Conservation (phyloP, 2,797 vertebrate species). For the Acipenser oxyrinchus region DNA sequence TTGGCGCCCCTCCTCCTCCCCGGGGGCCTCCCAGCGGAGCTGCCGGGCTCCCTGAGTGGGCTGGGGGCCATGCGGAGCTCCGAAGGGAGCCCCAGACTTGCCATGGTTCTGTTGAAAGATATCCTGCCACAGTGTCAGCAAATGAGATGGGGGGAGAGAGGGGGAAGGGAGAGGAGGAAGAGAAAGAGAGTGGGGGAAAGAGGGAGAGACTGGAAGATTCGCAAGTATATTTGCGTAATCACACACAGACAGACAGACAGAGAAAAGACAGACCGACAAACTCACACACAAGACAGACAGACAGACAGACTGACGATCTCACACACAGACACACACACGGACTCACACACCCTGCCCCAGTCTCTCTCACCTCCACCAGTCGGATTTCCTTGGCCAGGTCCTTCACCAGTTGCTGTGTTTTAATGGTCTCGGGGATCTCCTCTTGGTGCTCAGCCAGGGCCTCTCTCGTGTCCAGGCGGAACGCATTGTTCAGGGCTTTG, state of each 20-base stretch:
- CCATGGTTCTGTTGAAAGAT: constrained; percentile 86
- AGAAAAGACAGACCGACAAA: too few relatives aligned
- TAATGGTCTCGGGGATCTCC: constrained; percentile 85
- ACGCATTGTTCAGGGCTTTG: constrained; percentile 83
- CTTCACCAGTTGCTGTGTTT: constrained; percentile 33
- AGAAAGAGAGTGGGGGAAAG: too few relatives aligned
- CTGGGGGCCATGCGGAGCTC: constrained; percentile 53
- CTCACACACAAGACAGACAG: too few relatives aligned
- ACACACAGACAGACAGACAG: not conserved
- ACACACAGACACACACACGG: not conserved
- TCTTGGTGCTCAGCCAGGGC: constrained; percentile 77
- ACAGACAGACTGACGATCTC: not conserved
- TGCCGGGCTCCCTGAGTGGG: constrained; percentile 53
- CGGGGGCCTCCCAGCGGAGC: constrained; percentile 60
- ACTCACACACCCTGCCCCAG: not conserved
- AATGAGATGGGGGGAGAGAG: constrained; percentile 14
- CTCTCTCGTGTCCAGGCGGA: constrained; percentile 88
- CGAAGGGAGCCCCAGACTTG: constrained; percentile 68
- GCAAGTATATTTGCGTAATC: too few relatives aligned
- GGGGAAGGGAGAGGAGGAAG: too few relatives aligned
- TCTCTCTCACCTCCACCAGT: constrained; percentile 73
- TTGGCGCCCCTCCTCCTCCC: constrained; percentile 77
- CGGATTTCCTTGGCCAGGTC: constrained; percentile 41
- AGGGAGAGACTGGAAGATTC: too few relatives aligned
- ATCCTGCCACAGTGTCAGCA: constrained; percentile 49